These are phyloP conservation scores for Odontesthes bonariensis DNA, from an alignment of 2,113 vertebrate genomes.

Conservation along the genomic window DNA sequence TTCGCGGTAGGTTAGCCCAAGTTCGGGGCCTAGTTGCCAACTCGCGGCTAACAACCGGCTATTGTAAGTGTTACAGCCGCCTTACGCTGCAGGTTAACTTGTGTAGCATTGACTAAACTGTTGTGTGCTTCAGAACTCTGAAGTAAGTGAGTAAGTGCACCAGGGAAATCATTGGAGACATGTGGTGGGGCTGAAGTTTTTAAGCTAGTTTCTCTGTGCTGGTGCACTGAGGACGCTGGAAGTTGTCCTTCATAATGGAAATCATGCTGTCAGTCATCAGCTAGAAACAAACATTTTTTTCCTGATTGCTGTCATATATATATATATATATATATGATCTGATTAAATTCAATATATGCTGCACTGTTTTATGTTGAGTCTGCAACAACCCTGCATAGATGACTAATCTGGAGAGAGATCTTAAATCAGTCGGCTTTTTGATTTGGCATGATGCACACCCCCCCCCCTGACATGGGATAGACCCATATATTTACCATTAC, in stretches of 20 bases:
- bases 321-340: no score
- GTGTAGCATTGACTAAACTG: neutral
- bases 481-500: no score
- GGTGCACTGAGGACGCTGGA: slow-evolving; percentile 9
- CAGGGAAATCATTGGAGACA: neutral
- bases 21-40: slow-evolving; percentile 66
- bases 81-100: slow-evolving; percentile 19
- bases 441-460: neutral
- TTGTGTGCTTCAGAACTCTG: neutral
- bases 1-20: slow-evolving; percentile 8
- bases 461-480: no score
- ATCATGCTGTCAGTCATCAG: neutral
- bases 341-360: neutral
- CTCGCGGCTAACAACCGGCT: slow-evolving; percentile 45
- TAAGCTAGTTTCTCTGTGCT: slow-evolving; percentile 3
- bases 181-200: neutral
- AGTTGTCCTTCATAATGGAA: neutral
- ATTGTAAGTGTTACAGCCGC: slow-evolving; percentile 34
- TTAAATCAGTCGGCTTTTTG: neutral
- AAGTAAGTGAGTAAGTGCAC: neutral
- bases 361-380: no score
- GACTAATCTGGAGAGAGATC: no score
- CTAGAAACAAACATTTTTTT: neutral
- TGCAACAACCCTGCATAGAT: neutral
- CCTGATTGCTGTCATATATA: neutral